Evolutionary conservation across 2,888 invertebrate genomes (phyloP).

Genomic region (Homarus gammarus): DNA sequence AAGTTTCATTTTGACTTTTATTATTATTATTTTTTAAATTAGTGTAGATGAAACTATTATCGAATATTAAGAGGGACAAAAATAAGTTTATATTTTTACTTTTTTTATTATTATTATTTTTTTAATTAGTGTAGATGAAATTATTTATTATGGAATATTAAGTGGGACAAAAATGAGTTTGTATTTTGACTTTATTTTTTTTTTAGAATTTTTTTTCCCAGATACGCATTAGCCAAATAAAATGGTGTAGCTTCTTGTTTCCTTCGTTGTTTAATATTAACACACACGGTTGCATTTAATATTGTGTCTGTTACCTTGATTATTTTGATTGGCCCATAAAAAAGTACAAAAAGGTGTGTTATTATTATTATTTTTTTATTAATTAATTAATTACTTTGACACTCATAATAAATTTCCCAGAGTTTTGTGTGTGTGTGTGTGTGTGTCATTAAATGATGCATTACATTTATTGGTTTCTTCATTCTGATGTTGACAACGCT

Average conservation of each 20-base stretch:
- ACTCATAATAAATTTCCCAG: neutral
- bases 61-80: neutral
- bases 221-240: slow-evolving; percentile 14
- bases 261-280: slow-evolving; percentile 13
- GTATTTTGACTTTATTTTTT: neutral
- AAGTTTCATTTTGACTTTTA: neutral
- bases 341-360: slow-evolving; percentile 66
- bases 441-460: slow-evolving; percentile 36
- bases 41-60: neutral
- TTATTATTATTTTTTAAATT: neutral
- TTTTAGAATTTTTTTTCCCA: neutral
- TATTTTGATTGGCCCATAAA: slow-evolving; percentile 61
- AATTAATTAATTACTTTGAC: slow-evolving; percentile 7
- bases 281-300: slow-evolving; percentile 51
- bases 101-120: neutral
- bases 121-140: neutral
- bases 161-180: neutral
- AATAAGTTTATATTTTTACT: neutral
- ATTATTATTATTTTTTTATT: too few relatives aligned
- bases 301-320: slow-evolving; percentile 22
- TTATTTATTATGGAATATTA: neutral
- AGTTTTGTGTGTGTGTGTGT: slow-evolving; percentile 30
- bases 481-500: slow-evolving; percentile 54
- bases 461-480: slow-evolving; percentile 47
- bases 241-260: slow-evolving; percentile 50